Evolutionary conservation across 2,888 invertebrate species (phyloP).

Genomic region (Clostera curtula): DNA sequence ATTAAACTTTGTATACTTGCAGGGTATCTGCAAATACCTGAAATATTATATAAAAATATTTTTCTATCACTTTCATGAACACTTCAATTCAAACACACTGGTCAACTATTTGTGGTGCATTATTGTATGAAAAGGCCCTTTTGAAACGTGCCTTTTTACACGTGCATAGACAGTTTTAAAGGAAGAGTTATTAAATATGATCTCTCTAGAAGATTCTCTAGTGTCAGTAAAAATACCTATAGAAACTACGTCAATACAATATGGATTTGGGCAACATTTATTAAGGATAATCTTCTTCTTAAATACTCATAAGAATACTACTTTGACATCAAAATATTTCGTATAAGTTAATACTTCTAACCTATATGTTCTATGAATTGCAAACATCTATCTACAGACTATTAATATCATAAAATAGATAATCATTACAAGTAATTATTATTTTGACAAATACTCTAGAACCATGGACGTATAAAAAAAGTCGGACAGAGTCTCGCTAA

Average conservation of each 20-base stretch:
- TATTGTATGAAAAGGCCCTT: slow-evolving; percentile 26
- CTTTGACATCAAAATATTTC: slow-evolving; percentile 44
- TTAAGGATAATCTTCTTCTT: slow-evolving; percentile 20
- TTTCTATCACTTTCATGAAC: slow-evolving; percentile 70
- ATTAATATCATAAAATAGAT: slow-evolving; percentile 38
- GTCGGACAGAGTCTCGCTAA: too few species aligned
- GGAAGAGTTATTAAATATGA: slow-evolving; percentile 18
- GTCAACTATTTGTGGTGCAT: slow-evolving; percentile 53
- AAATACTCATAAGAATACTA: slow-evolving; percentile 51
- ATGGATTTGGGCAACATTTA: slow-evolving; percentile 19
- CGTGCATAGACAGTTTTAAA: slow-evolving; percentile 25
- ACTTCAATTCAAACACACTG: slow-evolving; percentile 62
- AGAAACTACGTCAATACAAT: slow-evolving; percentile 8
- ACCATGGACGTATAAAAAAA: too few species aligned
- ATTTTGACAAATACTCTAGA: slow-evolving; percentile 24
- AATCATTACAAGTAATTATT: slow-evolving; percentile 25
- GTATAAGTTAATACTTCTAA: slow-evolving; percentile 39
- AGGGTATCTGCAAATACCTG: slow-evolving; percentile 41
- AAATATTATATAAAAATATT: slow-evolving; percentile 70
- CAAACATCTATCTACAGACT: slow-evolving; percentile 57
- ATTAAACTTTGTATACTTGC: slow-evolving; percentile 45
- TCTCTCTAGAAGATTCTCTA: too few species aligned
- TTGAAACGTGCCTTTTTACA: too few species aligned
- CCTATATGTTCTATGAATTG: slow-evolving; percentile 30
- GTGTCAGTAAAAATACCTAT: slow-evolving; percentile 18